Percentiles rank a stretch among this genome's conserved stretches.
Conservation (phyloP, 2,888 invertebrate genomes). For the Mantis religiosa region DNA sequence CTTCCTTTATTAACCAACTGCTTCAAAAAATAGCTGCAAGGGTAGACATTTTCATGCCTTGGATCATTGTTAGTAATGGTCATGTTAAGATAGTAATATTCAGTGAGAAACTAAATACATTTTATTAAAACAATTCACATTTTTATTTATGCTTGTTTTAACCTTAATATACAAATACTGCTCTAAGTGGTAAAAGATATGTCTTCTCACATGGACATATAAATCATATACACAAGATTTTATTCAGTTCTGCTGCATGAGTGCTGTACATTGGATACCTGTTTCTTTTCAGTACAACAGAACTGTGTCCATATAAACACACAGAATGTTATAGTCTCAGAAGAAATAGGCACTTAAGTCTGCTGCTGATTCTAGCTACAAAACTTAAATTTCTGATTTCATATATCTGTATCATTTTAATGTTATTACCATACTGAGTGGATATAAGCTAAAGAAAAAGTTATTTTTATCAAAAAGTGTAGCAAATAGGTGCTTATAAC, state of each 20-base stretch:
- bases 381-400: not conserved
- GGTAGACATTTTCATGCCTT: not conserved
- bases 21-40: not conserved
- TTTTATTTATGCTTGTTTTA: slow-evolving; percentile 34
- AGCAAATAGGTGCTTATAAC: no score
- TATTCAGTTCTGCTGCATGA: not conserved
- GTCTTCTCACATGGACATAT: slow-evolving; percentile 18
- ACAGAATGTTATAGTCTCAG: not conserved
- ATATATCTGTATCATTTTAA: not conserved
- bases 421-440: not conserved
- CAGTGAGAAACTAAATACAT: not conserved
- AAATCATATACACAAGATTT: not conserved
- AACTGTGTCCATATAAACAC: not conserved
- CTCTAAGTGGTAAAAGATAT: slow-evolving; percentile 27
- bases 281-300: not conserved
- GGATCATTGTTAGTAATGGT: not conserved
- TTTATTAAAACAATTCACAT: slow-evolving; percentile 36
- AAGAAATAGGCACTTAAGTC: not conserved
- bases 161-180: slow-evolving; percentile 27
- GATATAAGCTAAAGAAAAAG: not conserved
- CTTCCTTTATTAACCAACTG: not conserved
- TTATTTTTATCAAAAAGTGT: no score
- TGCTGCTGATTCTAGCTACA: not conserved
- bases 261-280: not conserved
- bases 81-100: not conserved